A percentile compares a stretch with the other conserved stretches of the same genome.
These are phyloP conservation scores for Xestia ashworthii DNA, from an alignment of 2,888 invertebrate genomes.

Conservation along the genomic window DNA sequence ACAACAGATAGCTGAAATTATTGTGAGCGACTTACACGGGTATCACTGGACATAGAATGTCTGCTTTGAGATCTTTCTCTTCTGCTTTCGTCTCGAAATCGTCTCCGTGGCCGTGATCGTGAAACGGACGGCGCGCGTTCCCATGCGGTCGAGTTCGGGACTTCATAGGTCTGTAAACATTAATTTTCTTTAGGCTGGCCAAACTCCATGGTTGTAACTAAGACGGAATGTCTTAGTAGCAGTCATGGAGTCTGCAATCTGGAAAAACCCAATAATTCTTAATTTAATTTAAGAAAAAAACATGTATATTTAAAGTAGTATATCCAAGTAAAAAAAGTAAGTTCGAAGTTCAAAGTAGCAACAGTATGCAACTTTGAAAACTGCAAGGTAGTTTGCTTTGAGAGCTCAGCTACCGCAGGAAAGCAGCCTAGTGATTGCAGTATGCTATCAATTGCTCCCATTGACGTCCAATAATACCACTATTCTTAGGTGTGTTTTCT, in stretches of 20 bases:
- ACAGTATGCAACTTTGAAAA: background rate
- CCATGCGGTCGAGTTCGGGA: conserved; percentile 77
- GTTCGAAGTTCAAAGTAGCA: background rate
- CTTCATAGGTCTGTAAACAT: conserved; percentile 86
- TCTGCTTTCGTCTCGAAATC: conserved; percentile 83
- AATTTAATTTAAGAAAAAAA: background rate
- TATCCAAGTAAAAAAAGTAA: background rate
- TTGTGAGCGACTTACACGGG: conserved; percentile 87
- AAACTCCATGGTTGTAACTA: background rate
- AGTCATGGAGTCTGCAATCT: background rate
- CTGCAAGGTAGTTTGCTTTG: background rate
- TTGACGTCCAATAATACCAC: background rate
- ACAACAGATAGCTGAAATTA: background rate
- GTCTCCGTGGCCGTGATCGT: conserved; percentile 81
- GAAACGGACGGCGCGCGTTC: conserved; percentile 79
- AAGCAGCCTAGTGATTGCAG: background rate
- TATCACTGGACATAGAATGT: conserved; percentile 92
- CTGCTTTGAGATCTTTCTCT: conserved; percentile 92
- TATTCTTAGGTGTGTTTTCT: background rate
- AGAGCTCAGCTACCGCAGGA: background rate
- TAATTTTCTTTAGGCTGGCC: background rate
- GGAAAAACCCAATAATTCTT: background rate
- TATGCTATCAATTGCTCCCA: background rate
- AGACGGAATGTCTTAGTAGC: background rate
- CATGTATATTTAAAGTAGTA: background rate